A percentile compares a stretch with the other conserved stretches of the same genome.
Conservation (phyloP, 2,888 invertebrate species). For the Noctua fimbriata region DNA sequence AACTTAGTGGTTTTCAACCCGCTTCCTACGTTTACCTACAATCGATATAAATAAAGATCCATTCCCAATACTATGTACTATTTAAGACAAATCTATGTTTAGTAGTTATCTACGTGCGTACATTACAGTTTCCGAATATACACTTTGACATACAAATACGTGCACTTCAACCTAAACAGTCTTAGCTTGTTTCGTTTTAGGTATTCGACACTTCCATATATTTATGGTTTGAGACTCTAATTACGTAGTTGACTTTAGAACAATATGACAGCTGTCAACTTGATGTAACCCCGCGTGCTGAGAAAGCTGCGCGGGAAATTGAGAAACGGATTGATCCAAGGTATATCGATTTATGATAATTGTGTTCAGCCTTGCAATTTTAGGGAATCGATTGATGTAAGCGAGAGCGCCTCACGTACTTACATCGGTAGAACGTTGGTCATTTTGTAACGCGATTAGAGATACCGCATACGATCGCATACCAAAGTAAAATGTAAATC, state of each 20-base stretch:
- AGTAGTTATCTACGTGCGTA: background rate
- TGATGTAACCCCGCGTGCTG: background rate
- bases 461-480: background rate
- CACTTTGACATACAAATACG: no score
- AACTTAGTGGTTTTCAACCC: constrained; percentile 7
- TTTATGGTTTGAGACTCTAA: background rate
- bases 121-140: background rate
- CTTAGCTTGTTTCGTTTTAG: background rate
- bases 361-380: background rate
- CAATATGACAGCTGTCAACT: background rate
- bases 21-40: background rate
- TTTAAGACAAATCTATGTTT: background rate
- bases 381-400: background rate
- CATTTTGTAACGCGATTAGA: background rate
- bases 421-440: background rate
- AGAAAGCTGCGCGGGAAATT: background rate
- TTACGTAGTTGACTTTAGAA: background rate
- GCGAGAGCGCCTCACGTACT: background rate
- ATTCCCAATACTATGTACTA: background rate
- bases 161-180: background rate
- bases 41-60: background rate
- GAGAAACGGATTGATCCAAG: background rate
- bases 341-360: background rate
- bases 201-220: background rate
- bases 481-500: background rate